Conservation (phyloP, 2,888 invertebrate species). For the Oligia fasciuncula region DNA sequence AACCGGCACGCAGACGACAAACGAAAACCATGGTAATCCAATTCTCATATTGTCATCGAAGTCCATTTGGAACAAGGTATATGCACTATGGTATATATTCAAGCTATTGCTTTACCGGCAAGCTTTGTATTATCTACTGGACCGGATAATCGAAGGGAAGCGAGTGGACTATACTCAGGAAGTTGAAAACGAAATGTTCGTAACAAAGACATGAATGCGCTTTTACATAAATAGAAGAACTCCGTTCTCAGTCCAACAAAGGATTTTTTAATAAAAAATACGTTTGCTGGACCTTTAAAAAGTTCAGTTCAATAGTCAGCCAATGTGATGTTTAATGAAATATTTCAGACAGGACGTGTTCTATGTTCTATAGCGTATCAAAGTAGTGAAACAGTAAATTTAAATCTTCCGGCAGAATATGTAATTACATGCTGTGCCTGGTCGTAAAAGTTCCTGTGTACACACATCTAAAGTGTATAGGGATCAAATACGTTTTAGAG, state of each 20-base stretch:
- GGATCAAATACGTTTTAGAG: no score
- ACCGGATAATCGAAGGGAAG: background rate
- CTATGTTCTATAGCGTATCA: background rate
- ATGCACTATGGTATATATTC: background rate
- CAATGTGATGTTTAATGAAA: background rate
- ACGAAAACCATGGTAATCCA: background rate
- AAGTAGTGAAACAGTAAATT: background rate
- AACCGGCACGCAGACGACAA: background rate
- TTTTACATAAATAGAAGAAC: conserved; percentile 1
- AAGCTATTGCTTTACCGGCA: background rate
- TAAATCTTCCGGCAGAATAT: background rate
- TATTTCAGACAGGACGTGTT: background rate
- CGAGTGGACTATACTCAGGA: background rate
- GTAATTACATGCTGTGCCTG: background rate
- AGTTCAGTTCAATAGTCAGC: background rate
- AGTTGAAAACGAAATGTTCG: background rate
- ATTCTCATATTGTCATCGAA: background rate
- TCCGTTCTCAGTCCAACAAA: background rate
- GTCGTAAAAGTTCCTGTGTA: background rate
- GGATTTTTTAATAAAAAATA: background rate
- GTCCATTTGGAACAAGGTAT: background rate
- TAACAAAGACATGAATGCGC: background rate
- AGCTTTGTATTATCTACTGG: background rate
- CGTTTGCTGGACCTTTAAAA: background rate
- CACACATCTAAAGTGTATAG: no score